Conservation (phyloP, 2,113 vertebrate genomes). For the Albula goreensis region DNA sequence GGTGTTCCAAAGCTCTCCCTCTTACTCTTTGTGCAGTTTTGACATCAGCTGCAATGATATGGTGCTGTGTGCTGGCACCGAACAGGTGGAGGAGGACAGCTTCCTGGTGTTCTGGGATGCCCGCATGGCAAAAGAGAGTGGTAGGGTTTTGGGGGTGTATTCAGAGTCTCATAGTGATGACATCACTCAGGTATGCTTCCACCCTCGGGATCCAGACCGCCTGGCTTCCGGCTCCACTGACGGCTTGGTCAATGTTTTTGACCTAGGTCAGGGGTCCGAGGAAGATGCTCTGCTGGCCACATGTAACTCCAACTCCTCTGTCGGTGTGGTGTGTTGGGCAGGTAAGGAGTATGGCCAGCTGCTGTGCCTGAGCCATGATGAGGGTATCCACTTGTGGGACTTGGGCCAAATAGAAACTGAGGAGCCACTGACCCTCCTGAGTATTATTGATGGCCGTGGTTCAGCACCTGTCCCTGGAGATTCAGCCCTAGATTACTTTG, state of each 20-base stretch:
- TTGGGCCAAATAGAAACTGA: slow-evolving; percentile 77
- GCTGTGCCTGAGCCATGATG: slow-evolving; percentile 83
- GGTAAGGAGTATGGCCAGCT: slow-evolving; percentile 73
- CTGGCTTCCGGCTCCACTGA: slow-evolving; percentile 84
- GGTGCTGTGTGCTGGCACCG: slow-evolving; percentile 86
- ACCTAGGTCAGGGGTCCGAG: slow-evolving; percentile 80
- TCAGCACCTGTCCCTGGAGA: slow-evolving; percentile 29
- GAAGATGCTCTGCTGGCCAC: slow-evolving; percentile 85
- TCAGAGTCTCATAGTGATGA: slow-evolving; percentile 94
- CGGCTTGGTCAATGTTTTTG: slow-evolving; percentile 91
- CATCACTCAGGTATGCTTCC: slow-evolving; percentile 87
- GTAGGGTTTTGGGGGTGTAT: slow-evolving; percentile 78
- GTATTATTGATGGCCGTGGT: slow-evolving; percentile 71
- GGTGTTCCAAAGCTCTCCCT: slow-evolving; percentile 73
- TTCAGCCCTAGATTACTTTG: slow-evolving; percentile 75
- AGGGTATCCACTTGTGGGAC: slow-evolving; percentile 93
- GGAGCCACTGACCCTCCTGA: slow-evolving; percentile 74
- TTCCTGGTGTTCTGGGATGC: slow-evolving; percentile 92
- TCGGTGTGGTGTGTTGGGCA: slow-evolving; percentile 80
- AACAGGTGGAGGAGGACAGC: slow-evolving; percentile 76
- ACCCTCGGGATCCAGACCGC: slow-evolving; percentile 76
- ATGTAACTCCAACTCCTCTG: slow-evolving; percentile 84
- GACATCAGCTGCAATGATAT: slow-evolving; percentile 79
- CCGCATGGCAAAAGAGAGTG: slow-evolving; percentile 58
- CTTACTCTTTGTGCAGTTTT: slow-evolving; percentile 80